Evolutionary conservation across 2,797 vertebrate genomes (phyloP).

Genomic region (Alectoris magna): DNA sequence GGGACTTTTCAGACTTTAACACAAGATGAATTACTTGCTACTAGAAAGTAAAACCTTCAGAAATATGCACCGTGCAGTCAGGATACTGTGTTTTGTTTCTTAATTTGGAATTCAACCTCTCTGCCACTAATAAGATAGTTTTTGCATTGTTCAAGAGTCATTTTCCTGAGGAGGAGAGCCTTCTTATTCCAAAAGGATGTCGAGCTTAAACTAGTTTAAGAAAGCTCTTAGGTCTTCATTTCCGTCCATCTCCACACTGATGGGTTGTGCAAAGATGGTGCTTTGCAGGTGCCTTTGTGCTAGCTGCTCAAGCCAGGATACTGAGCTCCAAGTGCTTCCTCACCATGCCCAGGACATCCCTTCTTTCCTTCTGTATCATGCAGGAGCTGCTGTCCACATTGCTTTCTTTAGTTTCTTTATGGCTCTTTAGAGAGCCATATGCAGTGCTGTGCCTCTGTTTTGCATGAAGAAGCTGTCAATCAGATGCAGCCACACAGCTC

Average conservation of each 20-base stretch:
- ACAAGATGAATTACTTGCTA: slow-evolving; percentile 64
- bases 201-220: background rate
- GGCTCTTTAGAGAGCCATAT: slow-evolving; percentile 23
- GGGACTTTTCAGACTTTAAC: slow-evolving; percentile 39
- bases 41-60: slow-evolving; percentile 9
- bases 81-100: background rate
- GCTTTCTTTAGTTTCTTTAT: slow-evolving; percentile 20
- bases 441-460: background rate
- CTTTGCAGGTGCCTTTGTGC: background rate
- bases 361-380: background rate
- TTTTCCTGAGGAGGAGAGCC: background rate
- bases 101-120: slow-evolving; percentile 1
- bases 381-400: background rate
- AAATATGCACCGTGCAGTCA: background rate
- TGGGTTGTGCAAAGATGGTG: background rate
- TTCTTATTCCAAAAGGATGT: background rate
- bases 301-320: background rate
- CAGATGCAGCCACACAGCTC: background rate
- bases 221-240: background rate
- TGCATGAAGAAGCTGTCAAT: slow-evolving; percentile 32
- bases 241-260: fast-evolving
- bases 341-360: background rate
- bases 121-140: background rate
- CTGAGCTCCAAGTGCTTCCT: fast-evolving
- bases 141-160: background rate